Conservation (phyloP, 2,888 invertebrate species). For the Cephus rjabovi region DNA sequence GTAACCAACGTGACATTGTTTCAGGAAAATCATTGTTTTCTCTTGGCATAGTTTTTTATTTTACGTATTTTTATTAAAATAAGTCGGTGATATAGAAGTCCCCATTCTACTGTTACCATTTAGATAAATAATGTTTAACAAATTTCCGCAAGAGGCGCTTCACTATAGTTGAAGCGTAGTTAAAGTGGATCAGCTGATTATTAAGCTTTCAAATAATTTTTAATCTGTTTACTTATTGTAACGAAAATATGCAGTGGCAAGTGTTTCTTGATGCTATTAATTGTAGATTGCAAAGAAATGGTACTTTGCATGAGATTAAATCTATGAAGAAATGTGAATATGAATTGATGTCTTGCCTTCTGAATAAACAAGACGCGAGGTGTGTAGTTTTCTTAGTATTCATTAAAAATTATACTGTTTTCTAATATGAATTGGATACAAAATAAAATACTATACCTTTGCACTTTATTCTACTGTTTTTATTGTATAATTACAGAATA, state of each 20-base stretch:
- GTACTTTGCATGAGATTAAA: constrained; percentile 19
- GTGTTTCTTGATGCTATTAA: constrained; percentile 32
- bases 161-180: too few relatives aligned
- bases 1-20: too few relatives aligned
- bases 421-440: not conserved
- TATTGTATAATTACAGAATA: constrained; percentile 45
- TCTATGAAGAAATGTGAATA: constrained; percentile 35
- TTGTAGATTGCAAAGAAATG: constrained; percentile 15
- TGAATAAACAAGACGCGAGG: constrained; percentile 35
- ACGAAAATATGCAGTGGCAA: constrained; percentile 42
- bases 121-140: too few relatives aligned
- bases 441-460: not conserved
- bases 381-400: constrained; percentile 26
- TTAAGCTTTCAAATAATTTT: too few relatives aligned
- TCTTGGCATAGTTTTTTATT: too few relatives aligned
- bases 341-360: constrained; percentile 43
- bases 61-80: too few relatives aligned
- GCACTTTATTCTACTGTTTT: not conserved
- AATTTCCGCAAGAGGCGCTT: too few relatives aligned
- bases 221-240: not conserved
- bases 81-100: too few relatives aligned
- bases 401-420: not conserved
- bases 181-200: too few relatives aligned
- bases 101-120: too few relatives aligned
- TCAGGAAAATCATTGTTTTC: too few relatives aligned